Evolutionary conservation across 2,888 invertebrate species (phyloP).

Genomic region (Nemoura dubitans): DNA sequence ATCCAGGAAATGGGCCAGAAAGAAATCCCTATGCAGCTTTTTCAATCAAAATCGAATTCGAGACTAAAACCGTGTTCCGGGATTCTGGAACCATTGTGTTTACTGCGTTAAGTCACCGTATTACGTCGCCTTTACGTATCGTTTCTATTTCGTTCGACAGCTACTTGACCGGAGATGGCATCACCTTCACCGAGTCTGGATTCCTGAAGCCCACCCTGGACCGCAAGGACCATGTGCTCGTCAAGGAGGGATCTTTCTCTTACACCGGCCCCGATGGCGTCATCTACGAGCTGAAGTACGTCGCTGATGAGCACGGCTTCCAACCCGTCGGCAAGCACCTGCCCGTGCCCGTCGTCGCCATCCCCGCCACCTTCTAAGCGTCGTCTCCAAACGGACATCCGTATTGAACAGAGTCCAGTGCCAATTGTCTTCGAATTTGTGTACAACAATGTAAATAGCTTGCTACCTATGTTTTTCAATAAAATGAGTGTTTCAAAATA

Average conservation of each 20-base stretch:
- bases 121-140: too few species aligned
- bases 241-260: slow-evolving; percentile 52
- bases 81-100: too few species aligned
- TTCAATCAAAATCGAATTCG: too few species aligned
- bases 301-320: slow-evolving; percentile 52
- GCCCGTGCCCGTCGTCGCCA: slow-evolving; percentile 43
- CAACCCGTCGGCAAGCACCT: slow-evolving; percentile 51
- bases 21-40: too few species aligned
- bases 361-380: slow-evolving; percentile 18
- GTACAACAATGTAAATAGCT: background rate
- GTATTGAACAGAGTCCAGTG: background rate
- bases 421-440: background rate
- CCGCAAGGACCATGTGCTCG: slow-evolving; percentile 51
- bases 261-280: slow-evolving; percentile 52
- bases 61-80: too few species aligned
- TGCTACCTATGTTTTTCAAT: background rate
- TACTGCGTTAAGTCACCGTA: too few species aligned
- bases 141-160: slow-evolving; percentile 37
- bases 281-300: slow-evolving; percentile 51
- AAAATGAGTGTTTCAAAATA: background rate
- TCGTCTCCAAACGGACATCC: background rate
- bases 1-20: too few species aligned
- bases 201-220: slow-evolving; percentile 51
- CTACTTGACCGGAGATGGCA: slow-evolving; percentile 52
- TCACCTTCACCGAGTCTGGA: slow-evolving; percentile 50